A percentile compares a stretch with the other conserved stretches of the same genome.
These are phyloP conservation scores for Pampusana beccarii DNA, from an alignment of 2,113 vertebrate genomes.

Conservation along the genomic window DNA sequence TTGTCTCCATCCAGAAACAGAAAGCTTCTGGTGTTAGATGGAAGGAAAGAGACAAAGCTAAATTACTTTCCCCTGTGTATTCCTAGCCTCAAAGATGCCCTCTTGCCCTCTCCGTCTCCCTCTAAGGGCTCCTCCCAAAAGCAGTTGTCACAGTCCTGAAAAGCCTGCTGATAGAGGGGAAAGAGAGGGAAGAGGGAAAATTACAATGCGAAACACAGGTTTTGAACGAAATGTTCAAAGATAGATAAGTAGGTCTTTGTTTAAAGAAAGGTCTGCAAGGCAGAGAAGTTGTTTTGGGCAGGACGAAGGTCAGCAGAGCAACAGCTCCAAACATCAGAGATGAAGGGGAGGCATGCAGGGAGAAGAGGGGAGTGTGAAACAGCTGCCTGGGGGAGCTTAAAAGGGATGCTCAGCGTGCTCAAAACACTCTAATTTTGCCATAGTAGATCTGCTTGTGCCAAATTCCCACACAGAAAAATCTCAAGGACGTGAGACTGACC, in stretches of 20 bases:
- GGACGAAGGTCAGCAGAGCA: slow-evolving; percentile 10
- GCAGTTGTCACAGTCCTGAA: not conserved
- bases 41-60: not conserved
- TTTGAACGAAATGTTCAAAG: not conserved
- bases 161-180: not conserved
- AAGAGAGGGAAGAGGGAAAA: not conserved
- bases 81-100: not conserved
- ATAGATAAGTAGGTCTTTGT: not conserved
- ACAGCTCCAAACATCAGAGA: not conserved
- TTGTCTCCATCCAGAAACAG: not conserved
- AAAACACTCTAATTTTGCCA: slow-evolving; percentile 47
- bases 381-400: slow-evolving; percentile 51
- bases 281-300: slow-evolving; percentile 1
- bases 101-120: not conserved
- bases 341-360: slow-evolving; percentile 16
- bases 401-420: slow-evolving; percentile 16
- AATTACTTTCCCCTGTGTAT: not conserved
- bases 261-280: not conserved
- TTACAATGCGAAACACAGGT: not conserved
- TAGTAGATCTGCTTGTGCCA: slow-evolving; percentile 34
- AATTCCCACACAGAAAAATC: slow-evolving; percentile 40
- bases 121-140: not conserved
- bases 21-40: not conserved
- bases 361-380: slow-evolving; percentile 34
- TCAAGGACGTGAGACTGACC: slow-evolving; percentile 1